Conservation (phyloP, 2,888 invertebrate species). For the Sphaerophoria taeniata region DNA sequence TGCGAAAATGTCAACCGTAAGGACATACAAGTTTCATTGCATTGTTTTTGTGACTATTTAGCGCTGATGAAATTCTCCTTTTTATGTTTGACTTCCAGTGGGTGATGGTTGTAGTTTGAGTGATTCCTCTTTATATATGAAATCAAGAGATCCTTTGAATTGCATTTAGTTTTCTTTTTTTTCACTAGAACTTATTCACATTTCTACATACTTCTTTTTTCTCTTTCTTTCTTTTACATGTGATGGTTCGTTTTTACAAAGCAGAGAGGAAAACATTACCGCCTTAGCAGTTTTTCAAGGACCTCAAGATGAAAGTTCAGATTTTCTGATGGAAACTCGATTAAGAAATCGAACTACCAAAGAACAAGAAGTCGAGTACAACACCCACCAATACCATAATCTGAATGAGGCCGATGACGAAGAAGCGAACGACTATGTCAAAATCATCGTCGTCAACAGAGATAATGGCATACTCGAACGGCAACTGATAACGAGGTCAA, state of each 20-base stretch:
- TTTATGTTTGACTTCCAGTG: neutral
- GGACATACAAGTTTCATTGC: too few relatives aligned
- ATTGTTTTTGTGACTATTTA: too few relatives aligned
- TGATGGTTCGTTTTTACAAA: slow-evolving; percentile 45
- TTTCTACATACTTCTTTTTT: slow-evolving; percentile 24
- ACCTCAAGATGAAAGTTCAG: slow-evolving; percentile 77
- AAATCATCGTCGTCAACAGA: slow-evolving; percentile 48
- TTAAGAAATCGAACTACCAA: slow-evolving; percentile 75
- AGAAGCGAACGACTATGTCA: slow-evolving; percentile 28
- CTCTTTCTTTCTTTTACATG: slow-evolving; percentile 31
- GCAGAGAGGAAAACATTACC: slow-evolving; percentile 75
- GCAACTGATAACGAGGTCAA: slow-evolving; percentile 77
- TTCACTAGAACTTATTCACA: slow-evolving; percentile 16
- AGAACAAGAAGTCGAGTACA: slow-evolving; percentile 41
- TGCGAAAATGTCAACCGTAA: too few relatives aligned
- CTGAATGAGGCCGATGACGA: slow-evolving; percentile 28
- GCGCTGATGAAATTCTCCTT: slow-evolving; percentile 1
- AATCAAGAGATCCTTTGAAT: slow-evolving; percentile 21
- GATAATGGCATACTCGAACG: slow-evolving; percentile 74
- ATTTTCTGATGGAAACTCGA: slow-evolving; percentile 79
- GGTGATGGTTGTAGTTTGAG: neutral
- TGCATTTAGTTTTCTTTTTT: slow-evolving; percentile 14
- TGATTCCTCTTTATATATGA: slow-evolving; percentile 38
- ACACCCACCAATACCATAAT: slow-evolving; percentile 15
- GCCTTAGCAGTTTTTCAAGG: slow-evolving; percentile 77